phyloP scores from a whole-genome alignment of 2,888 invertebrate genomes.

The Anarsia innoxiella region DNA sequence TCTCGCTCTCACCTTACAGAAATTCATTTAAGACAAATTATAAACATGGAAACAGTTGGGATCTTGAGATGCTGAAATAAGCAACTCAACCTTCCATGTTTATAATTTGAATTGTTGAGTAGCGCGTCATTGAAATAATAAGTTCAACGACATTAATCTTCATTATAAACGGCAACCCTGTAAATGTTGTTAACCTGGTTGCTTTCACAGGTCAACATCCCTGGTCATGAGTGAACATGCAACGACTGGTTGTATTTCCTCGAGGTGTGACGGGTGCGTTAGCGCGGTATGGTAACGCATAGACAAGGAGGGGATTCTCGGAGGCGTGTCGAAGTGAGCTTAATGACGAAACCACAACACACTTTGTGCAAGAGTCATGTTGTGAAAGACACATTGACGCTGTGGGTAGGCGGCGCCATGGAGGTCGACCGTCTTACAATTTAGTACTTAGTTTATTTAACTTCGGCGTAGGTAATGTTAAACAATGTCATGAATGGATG shows the following conservation, averaged over 20 bases:
- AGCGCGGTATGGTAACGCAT: neutral
- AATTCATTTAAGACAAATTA: no score
- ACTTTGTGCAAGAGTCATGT: constrained; percentile 64
- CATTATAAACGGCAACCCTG: constrained; percentile 3
- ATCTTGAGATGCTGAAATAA: no score
- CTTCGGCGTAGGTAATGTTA: neutral
- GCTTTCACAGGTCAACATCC: constrained; percentile 8
- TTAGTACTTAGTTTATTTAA: constrained; percentile 9
- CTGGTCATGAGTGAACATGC: neutral
- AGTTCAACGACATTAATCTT: constrained; percentile 23
- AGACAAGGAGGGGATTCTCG: constrained; percentile 31
- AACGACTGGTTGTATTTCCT: no score
- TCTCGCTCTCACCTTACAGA: no score
- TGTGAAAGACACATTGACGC: constrained; percentile 63
- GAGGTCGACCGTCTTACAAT: constrained; percentile 20
- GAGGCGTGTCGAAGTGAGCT: constrained; percentile 57
- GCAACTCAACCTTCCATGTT: no score
- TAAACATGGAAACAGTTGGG: no score
- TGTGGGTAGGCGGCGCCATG: constrained; percentile 38
- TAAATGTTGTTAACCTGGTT: neutral
- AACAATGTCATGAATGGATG: constrained; percentile 7
- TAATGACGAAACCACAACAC: constrained; percentile 60
- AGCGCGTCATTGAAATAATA: constrained; percentile 20
- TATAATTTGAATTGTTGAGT: no score
- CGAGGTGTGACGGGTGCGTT: constrained; percentile 3